These are phyloP conservation scores for Cryptoprocta ferox DNA, from an alignment of 2,797 vertebrate species.

Conservation along the genomic window DNA sequence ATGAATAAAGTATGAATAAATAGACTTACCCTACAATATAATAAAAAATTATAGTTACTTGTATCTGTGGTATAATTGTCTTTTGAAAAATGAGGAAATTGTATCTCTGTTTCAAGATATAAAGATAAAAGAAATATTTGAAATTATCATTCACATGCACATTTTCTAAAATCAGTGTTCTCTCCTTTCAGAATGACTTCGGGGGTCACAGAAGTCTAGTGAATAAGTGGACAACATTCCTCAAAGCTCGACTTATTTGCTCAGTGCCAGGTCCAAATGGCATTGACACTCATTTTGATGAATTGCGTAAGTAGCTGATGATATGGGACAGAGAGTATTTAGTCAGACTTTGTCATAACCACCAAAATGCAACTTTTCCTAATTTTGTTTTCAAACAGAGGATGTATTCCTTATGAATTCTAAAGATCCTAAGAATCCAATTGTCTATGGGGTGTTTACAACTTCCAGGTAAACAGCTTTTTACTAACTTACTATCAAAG, in stretches of 20 bases:
- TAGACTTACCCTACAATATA: background rate
- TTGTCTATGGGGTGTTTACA: conserved; percentile 97
- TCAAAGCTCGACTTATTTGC: conserved; percentile 97
- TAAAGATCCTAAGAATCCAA: conserved; percentile 97
- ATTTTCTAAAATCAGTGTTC: background rate
- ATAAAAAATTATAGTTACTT: background rate
- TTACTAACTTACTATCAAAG: conserved; percentile 65
- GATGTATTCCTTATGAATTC: conserved; percentile 97
- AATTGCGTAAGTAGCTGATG: conserved; percentile 93
- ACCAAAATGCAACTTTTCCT: conserved; percentile 56
- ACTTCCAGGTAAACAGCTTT: conserved; percentile 94
- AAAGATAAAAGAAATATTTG: background rate
- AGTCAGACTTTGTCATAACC: background rate
- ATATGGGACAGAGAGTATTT: background rate
- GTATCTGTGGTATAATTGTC: background rate
- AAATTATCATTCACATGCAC: background rate
- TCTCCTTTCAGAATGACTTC: conserved; percentile 93
- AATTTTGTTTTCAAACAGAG: conserved; percentile 85
- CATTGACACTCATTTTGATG: conserved; percentile 99
- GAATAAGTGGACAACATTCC: conserved; percentile 99
- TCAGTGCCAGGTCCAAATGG: conserved; percentile 97
- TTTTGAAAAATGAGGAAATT: background rate
- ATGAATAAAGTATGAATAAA: background rate
- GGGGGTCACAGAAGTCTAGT: conserved; percentile 98
- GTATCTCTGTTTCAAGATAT: background rate